phyloP scores from a whole-genome alignment of 1,140 invertebrate species.

The Drosophila sp. region DNA sequence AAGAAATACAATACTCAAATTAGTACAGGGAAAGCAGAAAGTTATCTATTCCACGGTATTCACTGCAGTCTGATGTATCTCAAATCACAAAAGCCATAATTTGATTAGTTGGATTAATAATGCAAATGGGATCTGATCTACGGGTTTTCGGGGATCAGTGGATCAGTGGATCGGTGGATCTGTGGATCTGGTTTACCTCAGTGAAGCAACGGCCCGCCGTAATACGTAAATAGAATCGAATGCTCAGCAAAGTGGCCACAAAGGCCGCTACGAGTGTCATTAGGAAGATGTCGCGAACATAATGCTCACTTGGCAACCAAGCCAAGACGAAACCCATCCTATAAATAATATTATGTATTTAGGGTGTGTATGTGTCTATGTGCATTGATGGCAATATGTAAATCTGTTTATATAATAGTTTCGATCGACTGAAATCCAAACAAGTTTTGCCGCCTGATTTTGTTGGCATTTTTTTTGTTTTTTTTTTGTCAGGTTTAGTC shows the following conservation, averaged over 20 bases:
- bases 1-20: background rate
- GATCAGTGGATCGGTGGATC: too few species aligned
- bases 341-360: slow-evolving; percentile 60
- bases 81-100: background rate
- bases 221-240: slow-evolving; percentile 83
- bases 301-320: slow-evolving; percentile 77
- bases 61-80: background rate
- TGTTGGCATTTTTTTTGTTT: slow-evolving; percentile 3
- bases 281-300: slow-evolving; percentile 71
- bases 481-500: slow-evolving; percentile 29
- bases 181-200: slow-evolving; percentile 70
- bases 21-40: background rate
- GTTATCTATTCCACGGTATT: background rate
- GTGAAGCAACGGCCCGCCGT: slow-evolving; percentile 80
- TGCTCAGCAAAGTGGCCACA: slow-evolving; percentile 75
- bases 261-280: slow-evolving; percentile 69
- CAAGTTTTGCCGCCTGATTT: slow-evolving; percentile 56
- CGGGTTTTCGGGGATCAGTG: slow-evolving; percentile 2
- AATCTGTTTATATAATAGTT: slow-evolving; percentile 63
- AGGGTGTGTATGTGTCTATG: slow-evolving; percentile 22
- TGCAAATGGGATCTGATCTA: background rate
- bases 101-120: slow-evolving; percentile 14
- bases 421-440: slow-evolving; percentile 46
- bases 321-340: slow-evolving; percentile 80
- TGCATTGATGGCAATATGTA: slow-evolving; percentile 53